These are phyloP conservation scores for Entomobrya proxima DNA, from an alignment of 2,888 invertebrate species.

Conservation along the genomic window DNA sequence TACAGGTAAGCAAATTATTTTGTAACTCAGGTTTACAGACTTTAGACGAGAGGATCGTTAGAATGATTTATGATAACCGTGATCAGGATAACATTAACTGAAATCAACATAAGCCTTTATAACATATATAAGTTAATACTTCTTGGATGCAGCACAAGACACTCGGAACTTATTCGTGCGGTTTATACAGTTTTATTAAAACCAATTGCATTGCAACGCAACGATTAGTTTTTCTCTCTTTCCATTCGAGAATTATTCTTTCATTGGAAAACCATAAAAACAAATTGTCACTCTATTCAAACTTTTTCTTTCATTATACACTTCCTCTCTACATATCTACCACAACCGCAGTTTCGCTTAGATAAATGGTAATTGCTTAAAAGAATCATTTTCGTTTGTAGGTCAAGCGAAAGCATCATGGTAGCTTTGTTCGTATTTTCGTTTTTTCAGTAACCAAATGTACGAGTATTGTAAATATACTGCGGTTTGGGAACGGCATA, in stretches of 20 bases:
- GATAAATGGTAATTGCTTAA: constrained; percentile 48
- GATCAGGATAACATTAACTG: no score
- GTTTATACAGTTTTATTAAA: no score
- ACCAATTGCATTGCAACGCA: no score
- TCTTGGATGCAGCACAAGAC: no score
- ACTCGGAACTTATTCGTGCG: no score
- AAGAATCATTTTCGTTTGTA: constrained; percentile 50
- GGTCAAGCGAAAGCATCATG: constrained; percentile 31
- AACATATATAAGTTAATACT: no score
- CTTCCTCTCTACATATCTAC: not conserved
- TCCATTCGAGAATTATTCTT: not conserved
- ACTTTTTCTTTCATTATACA: not conserved
- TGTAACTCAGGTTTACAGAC: not conserved
- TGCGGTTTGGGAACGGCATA: not conserved
- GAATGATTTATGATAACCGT: no score
- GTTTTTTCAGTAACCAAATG: not conserved
- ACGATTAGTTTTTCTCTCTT: not conserved
- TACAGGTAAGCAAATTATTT: constrained; percentile 79
- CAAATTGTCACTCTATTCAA: constrained; percentile 15
- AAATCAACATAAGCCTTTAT: no score
- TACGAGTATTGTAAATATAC: not conserved
- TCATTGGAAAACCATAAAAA: constrained; percentile 23
- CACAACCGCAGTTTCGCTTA: not conserved
- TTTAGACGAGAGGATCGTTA: no score
- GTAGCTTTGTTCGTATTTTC: not conserved